These are phyloP conservation scores for Hoplodrina ambigua DNA, from an alignment of 2,888 invertebrate species.

Conservation along the genomic window DNA sequence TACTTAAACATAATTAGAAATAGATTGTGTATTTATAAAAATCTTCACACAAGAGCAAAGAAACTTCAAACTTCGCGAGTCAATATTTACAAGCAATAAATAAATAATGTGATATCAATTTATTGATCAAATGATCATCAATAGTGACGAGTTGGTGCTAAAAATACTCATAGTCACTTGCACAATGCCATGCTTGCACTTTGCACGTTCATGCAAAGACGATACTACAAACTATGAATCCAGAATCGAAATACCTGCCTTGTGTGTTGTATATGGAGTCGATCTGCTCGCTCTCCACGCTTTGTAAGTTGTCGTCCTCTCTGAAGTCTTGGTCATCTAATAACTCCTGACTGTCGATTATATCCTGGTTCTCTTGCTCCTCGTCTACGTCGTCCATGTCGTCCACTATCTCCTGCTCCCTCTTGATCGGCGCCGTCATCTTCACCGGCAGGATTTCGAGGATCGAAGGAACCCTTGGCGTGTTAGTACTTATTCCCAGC, in stretches of 20 bases:
- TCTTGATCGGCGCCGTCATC: constrained; percentile 63
- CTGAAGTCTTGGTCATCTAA: constrained; percentile 33
- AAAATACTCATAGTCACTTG: constrained; percentile 9
- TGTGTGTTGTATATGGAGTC: constrained; percentile 90
- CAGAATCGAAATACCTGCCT: constrained; percentile 73
- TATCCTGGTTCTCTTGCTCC: constrained; percentile 57
- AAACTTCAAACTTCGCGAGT: not conserved
- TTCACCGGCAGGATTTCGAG: constrained; percentile 92
- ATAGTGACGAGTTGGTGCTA: constrained; percentile 14
- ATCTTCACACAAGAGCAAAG: not conserved
- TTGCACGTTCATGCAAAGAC: constrained; percentile 33
- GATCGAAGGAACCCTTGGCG: constrained; percentile 90
- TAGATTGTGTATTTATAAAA: not conserved
- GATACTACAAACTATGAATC: constrained; percentile 6
- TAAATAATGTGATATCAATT: not conserved
- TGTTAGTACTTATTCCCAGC: constrained; percentile 90
- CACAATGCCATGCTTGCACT: constrained; percentile 38
- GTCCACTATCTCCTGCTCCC: constrained; percentile 47
- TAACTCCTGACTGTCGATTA: constrained; percentile 42
- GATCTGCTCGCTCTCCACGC: constrained; percentile 93
- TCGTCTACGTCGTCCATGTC: constrained; percentile 62
- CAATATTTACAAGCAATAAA: constrained; percentile 16
- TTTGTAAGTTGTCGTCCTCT: constrained; percentile 90
- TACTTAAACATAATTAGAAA: not conserved
- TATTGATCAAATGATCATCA: not conserved